These are phyloP conservation scores for Tadarida brasiliensis DNA, from an alignment of 2,797 vertebrate genomes.

Conservation along the genomic window DNA sequence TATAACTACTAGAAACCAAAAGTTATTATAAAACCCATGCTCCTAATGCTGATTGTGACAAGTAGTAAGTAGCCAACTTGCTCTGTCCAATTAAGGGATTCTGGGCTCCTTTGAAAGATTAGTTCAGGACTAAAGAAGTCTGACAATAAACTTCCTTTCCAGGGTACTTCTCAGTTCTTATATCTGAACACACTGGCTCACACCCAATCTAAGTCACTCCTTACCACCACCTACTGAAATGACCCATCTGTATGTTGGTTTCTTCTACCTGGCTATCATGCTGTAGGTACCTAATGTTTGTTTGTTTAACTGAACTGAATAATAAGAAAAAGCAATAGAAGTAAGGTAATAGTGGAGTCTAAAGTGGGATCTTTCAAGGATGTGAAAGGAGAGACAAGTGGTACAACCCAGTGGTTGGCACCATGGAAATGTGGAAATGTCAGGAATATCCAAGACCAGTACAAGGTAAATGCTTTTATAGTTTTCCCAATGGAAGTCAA, in stretches of 20 bases:
- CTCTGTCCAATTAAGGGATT: not conserved
- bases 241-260: not conserved
- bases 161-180: not conserved
- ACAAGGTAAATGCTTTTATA: not conserved
- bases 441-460: not conserved
- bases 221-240: not conserved
- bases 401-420: no score
- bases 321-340: slow-evolving; percentile 34
- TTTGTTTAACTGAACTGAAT: not conserved
- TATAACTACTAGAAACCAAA: not conserved
- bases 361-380: not conserved
- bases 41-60: not conserved
- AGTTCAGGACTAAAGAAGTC: not conserved
- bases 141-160: not conserved
- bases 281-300: not conserved
- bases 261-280: not conserved
- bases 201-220: not conserved
- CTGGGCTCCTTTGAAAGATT: not conserved
- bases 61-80: not conserved
- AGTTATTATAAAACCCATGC: not conserved
- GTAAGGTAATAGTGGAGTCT: not conserved
- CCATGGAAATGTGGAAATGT: not conserved
- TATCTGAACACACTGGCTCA: not conserved
- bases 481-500: slow-evolving; percentile 19
- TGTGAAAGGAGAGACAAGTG: not conserved